Percentiles rank a stretch among this genome's conserved stretches.
These are phyloP conservation scores for Smittia sp. DNA, from an alignment of 2,888 invertebrate species.

Conservation along the genomic window DNA sequence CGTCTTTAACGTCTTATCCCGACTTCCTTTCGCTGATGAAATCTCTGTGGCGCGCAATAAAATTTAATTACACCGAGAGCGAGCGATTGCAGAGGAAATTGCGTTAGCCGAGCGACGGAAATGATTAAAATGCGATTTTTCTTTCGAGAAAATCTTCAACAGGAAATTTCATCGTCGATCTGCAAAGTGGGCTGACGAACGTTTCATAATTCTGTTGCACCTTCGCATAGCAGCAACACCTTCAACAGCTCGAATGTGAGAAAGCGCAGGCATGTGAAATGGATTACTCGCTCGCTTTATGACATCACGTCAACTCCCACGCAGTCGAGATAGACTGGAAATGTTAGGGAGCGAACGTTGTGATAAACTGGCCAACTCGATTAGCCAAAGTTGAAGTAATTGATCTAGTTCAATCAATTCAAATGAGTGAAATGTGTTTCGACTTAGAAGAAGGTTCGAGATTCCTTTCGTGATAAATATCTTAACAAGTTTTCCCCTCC, in stretches of 20 bases:
- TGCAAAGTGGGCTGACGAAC: neutral
- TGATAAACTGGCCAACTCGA: too few species aligned
- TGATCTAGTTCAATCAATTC: too few species aligned
- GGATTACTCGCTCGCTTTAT: neutral
- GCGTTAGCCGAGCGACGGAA: neutral
- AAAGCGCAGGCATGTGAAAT: too few species aligned
- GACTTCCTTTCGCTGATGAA: neutral
- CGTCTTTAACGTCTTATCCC: neutral
- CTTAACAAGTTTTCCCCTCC: too few species aligned
- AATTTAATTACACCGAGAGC: neutral
- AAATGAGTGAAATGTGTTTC: too few species aligned
- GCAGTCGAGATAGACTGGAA: too few species aligned
- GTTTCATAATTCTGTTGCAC: neutral
- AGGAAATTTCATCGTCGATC: neutral
- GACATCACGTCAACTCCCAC: neutral
- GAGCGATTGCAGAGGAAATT: neutral
- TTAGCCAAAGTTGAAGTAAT: too few species aligned
- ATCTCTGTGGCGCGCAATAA: neutral
- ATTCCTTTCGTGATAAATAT: too few species aligned
- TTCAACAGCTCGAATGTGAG: too few species aligned
- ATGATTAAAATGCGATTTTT: neutral
- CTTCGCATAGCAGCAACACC: neutral
- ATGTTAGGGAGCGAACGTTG: too few species aligned
- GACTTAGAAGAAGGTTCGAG: too few species aligned
- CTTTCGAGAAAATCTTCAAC: neutral